phyloP scores from a whole-genome alignment of 2,888 invertebrate species.

The Zele albiditarsus region DNA sequence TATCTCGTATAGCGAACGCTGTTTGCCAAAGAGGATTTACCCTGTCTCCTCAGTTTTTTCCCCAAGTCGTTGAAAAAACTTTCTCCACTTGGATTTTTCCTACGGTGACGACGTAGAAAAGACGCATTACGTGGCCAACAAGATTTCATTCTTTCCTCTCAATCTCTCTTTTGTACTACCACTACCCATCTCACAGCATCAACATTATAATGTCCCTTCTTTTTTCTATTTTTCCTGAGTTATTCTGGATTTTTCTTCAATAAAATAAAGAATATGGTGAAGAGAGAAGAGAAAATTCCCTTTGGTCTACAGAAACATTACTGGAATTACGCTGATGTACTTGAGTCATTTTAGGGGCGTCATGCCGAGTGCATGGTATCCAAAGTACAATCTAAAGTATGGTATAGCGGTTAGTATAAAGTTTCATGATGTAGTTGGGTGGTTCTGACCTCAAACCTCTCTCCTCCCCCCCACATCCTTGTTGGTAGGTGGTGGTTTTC shows the following conservation, averaged over 20 bases:
- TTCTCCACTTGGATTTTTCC: neutral
- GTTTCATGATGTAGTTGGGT: conserved; percentile 1
- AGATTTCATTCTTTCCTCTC: conserved; percentile 11
- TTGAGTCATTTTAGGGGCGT: neutral
- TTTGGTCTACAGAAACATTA: neutral
- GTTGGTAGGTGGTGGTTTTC: neutral
- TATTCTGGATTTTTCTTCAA: neutral
- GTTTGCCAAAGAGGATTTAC: conserved; percentile 22
- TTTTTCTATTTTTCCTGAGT: neutral
- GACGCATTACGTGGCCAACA: conserved; percentile 21
- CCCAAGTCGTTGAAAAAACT: conserved; percentile 6
- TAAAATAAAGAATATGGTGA: neutral
- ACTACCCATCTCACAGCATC: neutral
- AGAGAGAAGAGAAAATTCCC: neutral
- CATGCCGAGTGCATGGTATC: neutral
- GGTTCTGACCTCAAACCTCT: neutral
- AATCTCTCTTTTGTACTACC: neutral
- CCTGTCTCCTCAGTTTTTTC: neutral
- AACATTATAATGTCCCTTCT: neutral
- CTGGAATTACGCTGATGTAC: neutral
- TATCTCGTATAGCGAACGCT: neutral
- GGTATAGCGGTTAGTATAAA: neutral
- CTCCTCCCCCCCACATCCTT: no score
- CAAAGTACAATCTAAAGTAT: neutral
- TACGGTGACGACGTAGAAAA: conserved; percentile 18